Percentiles rank a stretch among this genome's conserved stretches.
These are phyloP conservation scores for Drosophila sulfurigaster DNA, from an alignment of 1,140 invertebrate species.

Conservation along the genomic window DNA sequence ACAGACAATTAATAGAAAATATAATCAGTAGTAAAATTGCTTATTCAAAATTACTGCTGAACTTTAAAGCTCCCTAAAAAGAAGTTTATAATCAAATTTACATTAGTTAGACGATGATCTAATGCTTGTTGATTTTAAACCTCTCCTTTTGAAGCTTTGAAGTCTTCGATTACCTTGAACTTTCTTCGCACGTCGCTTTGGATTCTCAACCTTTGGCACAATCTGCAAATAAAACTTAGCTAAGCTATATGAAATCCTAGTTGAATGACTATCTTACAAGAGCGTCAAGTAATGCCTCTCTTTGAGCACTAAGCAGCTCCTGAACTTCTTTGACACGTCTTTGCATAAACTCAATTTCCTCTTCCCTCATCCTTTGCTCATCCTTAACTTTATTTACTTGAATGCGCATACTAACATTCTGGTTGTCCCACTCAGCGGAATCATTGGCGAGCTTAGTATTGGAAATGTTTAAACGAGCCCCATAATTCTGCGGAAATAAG, in stretches of 20 bases:
- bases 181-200: background rate
- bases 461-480: background rate
- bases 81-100: background rate
- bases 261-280: background rate
- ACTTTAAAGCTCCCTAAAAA: background rate
- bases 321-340: slow-evolving; percentile 18
- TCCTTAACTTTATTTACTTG: background rate
- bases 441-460: background rate
- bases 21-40: too few species aligned
- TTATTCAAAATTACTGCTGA: background rate
- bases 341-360: slow-evolving; percentile 20
- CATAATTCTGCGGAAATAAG: slow-evolving; percentile 9
- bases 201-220: background rate
- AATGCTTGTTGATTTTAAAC: slow-evolving; percentile 1
- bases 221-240: background rate
- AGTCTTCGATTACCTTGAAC: background rate
- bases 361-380: background rate
- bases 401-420: background rate
- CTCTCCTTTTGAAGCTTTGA: background rate
- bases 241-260: background rate
- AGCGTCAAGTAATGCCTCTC: background rate
- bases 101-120: background rate
- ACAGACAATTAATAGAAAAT: too few species aligned
- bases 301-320: background rate
- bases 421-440: slow-evolving; percentile 15